Evolutionary conservation across 30 jellyfish, hydroid and myxozoan genomes (phyloP), one percentile per base, ranked within the genome.

Genomic region (Aurelia sp.): DNA sequence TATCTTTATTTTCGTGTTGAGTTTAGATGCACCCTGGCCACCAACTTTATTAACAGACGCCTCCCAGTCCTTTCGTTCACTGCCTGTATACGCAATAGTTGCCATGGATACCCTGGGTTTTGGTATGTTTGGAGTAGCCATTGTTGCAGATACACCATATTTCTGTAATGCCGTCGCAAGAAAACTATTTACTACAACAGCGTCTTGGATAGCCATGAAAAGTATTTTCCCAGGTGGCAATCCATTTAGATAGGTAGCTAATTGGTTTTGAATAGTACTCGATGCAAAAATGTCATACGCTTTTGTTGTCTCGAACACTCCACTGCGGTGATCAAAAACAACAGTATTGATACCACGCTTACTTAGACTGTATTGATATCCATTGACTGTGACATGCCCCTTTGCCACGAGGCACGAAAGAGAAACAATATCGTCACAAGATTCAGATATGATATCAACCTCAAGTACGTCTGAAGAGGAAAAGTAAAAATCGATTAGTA

Each of bases 281-380:
- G 50, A 41, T 21, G 38, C 85, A 3, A 12, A 40, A 4, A 73
- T 30, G 18, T 73, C 85, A 52, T 72, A 72, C 5, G 20, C 38
- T 31, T 35, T 73, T 16, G 82, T 38, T 20, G 63, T 71, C 48
- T 73, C 93, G 4, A 68, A 72, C 18, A 62, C 3, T 5, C 85
- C 93, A 84, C 93, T 84, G 21, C 88, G 93, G 48, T 72, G 22
- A 30, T 84, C 93, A 47, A 72, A 84, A 3, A 84, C 30, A 12
- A 61, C 76, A 2, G 47, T 64, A 58, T 84, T 72, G 70, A 84
- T 65, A 20, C 93, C 88, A 13, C 82, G 74, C 27, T 31, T 41
- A 22, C 40, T 61, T 24, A 41, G 35, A 19, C 82, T 72, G 76
- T 60, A 51, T 24, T 84, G 88, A 64, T 60, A 52, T 20, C 93